Conservation (phyloP, 1,140 invertebrate genomes). For the Venturia canescens region DNA sequence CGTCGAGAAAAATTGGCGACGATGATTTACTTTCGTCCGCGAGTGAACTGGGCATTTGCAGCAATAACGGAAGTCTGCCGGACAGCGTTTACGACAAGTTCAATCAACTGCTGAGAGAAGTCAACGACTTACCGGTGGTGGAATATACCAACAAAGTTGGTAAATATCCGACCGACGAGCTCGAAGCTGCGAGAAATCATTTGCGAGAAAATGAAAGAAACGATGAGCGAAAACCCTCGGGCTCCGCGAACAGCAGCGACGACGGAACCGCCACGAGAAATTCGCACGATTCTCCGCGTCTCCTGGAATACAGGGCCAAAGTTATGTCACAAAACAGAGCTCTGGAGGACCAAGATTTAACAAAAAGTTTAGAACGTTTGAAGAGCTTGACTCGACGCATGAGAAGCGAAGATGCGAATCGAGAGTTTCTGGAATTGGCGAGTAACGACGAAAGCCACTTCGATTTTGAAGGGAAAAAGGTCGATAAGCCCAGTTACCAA, state of each 20-base stretch:
- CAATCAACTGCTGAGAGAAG: conserved; percentile 12
- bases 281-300: neutral
- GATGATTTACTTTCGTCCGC: conserved; percentile 17
- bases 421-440: neutral
- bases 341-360: neutral
- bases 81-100: conserved; percentile 36
- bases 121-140: neutral
- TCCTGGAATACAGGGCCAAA: conserved; percentile 4
- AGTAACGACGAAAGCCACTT: neutral
- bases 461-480: neutral
- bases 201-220: neutral
- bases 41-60: conserved; percentile 8
- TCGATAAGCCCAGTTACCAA: neutral
- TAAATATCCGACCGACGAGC: conserved; percentile 1
- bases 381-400: neutral
- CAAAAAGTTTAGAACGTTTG: neutral
- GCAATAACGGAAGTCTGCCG: conserved; percentile 1
- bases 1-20: neutral
- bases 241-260: neutral
- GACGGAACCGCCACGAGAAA: neutral
- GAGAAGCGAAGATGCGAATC: neutral
- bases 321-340: neutral
- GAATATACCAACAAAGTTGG: neutral
- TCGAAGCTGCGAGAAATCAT: neutral
- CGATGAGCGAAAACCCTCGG: neutral